phyloP scores from a whole-genome alignment of 2,888 invertebrate species.

The Himalopsyche anomala region DNA sequence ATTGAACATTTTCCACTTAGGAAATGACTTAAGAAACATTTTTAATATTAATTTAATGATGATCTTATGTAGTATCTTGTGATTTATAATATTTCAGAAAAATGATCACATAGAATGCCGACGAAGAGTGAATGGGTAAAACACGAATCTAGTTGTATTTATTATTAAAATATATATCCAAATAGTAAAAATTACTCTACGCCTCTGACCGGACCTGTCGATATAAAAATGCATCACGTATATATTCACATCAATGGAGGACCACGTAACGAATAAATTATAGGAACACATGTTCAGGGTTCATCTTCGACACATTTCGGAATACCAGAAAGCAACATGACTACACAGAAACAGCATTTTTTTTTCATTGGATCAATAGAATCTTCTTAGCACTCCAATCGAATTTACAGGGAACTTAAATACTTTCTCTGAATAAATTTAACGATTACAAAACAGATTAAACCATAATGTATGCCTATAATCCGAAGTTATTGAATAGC shows the following conservation, averaged over 20 bases:
- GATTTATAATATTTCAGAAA: too few relatives aligned
- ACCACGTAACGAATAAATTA: conserved; percentile 51
- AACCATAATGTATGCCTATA: conserved; percentile 11
- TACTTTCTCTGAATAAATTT: conserved; percentile 42
- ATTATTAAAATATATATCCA: too few relatives aligned
- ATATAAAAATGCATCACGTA: conserved; percentile 42
- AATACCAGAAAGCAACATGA: conserved; percentile 38
- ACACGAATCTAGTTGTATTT: too few relatives aligned
- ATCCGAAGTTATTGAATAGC: neutral
- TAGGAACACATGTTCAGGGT: conserved; percentile 49
- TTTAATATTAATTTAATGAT: too few relatives aligned
- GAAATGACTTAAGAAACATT: too few relatives aligned
- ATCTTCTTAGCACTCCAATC: conserved; percentile 8
- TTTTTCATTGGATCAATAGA: conserved; percentile 9
- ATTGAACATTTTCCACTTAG: too few relatives aligned
- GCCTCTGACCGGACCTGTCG: neutral
- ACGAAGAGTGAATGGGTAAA: too few relatives aligned
- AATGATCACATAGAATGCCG: too few relatives aligned
- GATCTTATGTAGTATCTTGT: too few relatives aligned
- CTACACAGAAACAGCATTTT: conserved; percentile 37
- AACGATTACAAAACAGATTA: conserved; percentile 21
- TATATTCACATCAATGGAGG: conserved; percentile 23
- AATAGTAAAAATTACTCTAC: neutral
- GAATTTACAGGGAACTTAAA: conserved; percentile 26
- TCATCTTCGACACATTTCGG: conserved; percentile 38